A percentile compares a stretch with the other conserved stretches of the same genome.
These are phyloP conservation scores for Drosophila pseudotakahashii DNA, from an alignment of 2,888 invertebrate genomes.

Conservation along the genomic window DNA sequence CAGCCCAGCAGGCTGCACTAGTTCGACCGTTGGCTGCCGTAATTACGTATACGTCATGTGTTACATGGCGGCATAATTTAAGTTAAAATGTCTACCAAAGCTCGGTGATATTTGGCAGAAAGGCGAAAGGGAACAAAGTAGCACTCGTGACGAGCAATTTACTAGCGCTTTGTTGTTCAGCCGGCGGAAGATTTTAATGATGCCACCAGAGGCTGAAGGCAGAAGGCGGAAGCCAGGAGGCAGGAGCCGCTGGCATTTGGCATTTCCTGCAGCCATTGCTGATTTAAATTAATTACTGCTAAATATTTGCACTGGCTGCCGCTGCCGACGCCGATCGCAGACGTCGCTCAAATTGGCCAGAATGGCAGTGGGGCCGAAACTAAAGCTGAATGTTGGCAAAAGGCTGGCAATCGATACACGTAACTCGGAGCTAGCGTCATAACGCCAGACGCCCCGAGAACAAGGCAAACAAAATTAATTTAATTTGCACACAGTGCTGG, in stretches of 20 bases:
- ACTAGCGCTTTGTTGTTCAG: constrained; percentile 69
- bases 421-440: constrained; percentile 29
- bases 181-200: constrained; percentile 76
- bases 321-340: constrained; percentile 18
- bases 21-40: constrained; percentile 18
- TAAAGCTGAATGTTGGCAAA: constrained; percentile 26
- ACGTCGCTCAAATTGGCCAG: constrained; percentile 31
- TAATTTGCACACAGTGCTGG: constrained; percentile 44
- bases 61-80: constrained; percentile 57
- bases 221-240: background rate
- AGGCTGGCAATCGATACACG: constrained; percentile 19
- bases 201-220: constrained; percentile 26
- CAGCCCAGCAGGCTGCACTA: background rate
- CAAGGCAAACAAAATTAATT: constrained; percentile 56
- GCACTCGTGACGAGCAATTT: constrained; percentile 62
- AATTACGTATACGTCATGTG: constrained; percentile 66
- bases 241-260: constrained; percentile 3
- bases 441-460: constrained; percentile 34
- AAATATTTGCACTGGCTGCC: constrained; percentile 32
- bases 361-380: constrained; percentile 3
- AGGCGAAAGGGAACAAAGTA: constrained; percentile 30
- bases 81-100: constrained; percentile 49
- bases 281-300: constrained; percentile 52
- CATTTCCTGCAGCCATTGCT: constrained; percentile 32
- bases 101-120: constrained; percentile 17